Evolutionary conservation across 2,797 vertebrate species (phyloP), one percentile per base, ranked within the genome.

Genomic region (Astyanax mexicanus): DNA sequence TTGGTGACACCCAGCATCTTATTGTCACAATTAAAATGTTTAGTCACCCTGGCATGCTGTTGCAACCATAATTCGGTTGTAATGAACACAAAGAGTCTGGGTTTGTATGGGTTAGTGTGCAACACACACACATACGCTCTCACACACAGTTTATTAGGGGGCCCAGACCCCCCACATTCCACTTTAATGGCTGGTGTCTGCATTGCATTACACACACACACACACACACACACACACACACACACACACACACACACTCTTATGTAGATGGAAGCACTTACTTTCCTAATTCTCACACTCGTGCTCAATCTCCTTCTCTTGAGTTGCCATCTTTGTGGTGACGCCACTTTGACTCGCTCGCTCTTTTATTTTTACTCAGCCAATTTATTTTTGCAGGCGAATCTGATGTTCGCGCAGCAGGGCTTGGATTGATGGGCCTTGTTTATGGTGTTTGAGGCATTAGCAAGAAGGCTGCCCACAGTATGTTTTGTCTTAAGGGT

Each of bases 311-410:
- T 82, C 74, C 82, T 78, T 92, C 84, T 82, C 86, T 90, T 82
- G 87, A 83, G 85, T 86, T 88, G 91, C 91, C 91, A 86, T 91
- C 84, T 91, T 88, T 93, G 93, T 86, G 93, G 92, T 91, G 93
- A 92, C 92, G 91, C 92, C 91, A 88, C 84, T 84, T 84, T 84
- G 92, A 90, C 91, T 90, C 89, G 67, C 88, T 85, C 89, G 89
- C 88, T 90, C 87, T 92, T 92, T 89, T 92, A 91, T 93, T 92
- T 90, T 92, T 86, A 82, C 88, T 84, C 76, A 89, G 87, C 85
- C 89, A 67, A 82, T 88, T 90, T 87, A 89, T 89, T 92, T 92
- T 93, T 76, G 77, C 88, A 86, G 77, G 86, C 72, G 35, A 81
- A 88, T 88, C 89, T 85, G 90, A 84, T 80, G 85, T 88, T 88